Percentiles rank a stretch among this genome's conserved stretches.
phyloP scores from a whole-genome alignment of 2,113 vertebrate species.

The Okapia johnstoni region DNA sequence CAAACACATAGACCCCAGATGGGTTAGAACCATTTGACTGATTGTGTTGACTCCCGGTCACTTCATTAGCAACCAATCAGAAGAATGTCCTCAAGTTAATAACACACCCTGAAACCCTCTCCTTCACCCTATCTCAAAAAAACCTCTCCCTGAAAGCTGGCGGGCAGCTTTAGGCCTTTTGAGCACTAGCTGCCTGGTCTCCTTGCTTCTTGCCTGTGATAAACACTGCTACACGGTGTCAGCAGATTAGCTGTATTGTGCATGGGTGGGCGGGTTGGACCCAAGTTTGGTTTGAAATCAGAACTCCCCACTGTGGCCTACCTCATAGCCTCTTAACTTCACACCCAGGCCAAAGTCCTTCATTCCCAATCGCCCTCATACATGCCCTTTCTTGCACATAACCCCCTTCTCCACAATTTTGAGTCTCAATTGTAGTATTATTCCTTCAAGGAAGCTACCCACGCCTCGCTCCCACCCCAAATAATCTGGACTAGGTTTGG shows the following conservation, averaged over 20 bases:
- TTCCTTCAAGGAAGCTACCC: background rate
- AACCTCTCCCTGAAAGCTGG: background rate
- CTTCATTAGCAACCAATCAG: background rate
- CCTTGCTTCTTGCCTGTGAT: background rate
- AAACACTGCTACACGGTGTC: background rate
- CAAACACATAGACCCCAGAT: background rate
- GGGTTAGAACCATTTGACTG: background rate
- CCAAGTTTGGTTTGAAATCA: background rate
- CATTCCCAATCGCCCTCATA: background rate
- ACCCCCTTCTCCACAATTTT: background rate
- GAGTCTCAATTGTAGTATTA: background rate
- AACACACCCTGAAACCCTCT: background rate
- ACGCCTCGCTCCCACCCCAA: accelerated
- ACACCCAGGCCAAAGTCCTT: background rate
- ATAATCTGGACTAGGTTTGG: background rate
- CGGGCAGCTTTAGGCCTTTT: background rate
- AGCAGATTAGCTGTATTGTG: background rate
- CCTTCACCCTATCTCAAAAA: background rate
- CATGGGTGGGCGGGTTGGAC: background rate
- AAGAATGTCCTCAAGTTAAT: background rate
- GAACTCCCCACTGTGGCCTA: background rate
- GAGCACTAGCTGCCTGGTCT: background rate
- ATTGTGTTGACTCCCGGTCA: background rate
- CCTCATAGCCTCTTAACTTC: background rate
- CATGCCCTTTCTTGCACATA: background rate